Percentiles rank a stretch among this genome's conserved stretches.
phyloP scores from a whole-genome alignment of 2,113 vertebrate species.

The Hippocampus guttulatus region DNA sequence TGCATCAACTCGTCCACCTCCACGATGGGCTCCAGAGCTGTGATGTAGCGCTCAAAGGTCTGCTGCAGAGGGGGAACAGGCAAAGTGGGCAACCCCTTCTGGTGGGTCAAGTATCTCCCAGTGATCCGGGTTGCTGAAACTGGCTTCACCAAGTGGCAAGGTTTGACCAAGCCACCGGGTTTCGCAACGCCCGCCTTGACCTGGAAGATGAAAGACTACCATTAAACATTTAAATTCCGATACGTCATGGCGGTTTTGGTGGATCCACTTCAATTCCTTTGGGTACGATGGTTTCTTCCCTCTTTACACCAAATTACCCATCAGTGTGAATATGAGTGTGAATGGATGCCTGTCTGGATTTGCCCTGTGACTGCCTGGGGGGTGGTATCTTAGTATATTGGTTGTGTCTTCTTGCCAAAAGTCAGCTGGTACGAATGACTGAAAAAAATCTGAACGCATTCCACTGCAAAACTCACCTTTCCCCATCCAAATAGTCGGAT shows the following conservation, averaged over 20 bases:
- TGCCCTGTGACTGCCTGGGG: background rate
- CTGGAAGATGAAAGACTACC: slow-evolving; percentile 34
- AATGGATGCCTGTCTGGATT: background rate
- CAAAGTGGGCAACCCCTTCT: slow-evolving; percentile 80
- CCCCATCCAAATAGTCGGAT: background rate
- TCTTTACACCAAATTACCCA: no score
- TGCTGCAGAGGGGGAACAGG: slow-evolving; percentile 86
- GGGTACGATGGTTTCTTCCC: no score
- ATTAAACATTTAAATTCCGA: background rate
- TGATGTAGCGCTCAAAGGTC: slow-evolving; percentile 85
- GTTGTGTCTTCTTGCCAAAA: background rate
- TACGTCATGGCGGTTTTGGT: background rate
- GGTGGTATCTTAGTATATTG: no score
- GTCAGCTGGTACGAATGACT: background rate
- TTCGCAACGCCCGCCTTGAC: slow-evolving; percentile 70
- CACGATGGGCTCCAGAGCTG: slow-evolving; percentile 82
- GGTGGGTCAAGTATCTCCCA: slow-evolving; percentile 82
- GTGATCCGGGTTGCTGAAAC: slow-evolving; percentile 69
- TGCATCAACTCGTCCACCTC: slow-evolving; percentile 80
- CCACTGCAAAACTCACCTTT: background rate
- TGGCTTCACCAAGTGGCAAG: slow-evolving; percentile 79
- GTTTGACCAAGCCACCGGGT: slow-evolving; percentile 68
- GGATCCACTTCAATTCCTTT: background rate
- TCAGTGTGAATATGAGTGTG: background rate
- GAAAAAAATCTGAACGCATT: background rate